Conservation (phyloP, 2,888 invertebrate genomes). For the Aporophyla nigra region DNA sequence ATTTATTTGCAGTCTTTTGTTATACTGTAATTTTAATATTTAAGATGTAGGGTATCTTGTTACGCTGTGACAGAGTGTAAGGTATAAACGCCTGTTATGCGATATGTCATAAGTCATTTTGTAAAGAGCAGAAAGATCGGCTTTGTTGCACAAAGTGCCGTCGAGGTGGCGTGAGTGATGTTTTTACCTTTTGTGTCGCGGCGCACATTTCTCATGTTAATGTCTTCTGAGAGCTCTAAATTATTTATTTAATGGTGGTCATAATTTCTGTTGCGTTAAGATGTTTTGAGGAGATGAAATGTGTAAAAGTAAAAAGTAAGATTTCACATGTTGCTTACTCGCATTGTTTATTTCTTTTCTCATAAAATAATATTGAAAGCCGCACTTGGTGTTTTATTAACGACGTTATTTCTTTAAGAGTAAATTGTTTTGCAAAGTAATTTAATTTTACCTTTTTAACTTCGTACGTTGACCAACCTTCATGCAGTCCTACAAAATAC, state of each 20-base stretch:
- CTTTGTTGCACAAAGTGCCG: conserved; percentile 77
- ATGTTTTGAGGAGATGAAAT: conserved; percentile 62
- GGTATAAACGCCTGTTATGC: conserved; percentile 66
- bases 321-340: conserved; percentile 26
- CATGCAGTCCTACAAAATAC: not conserved
- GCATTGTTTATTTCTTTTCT: conserved; percentile 14
- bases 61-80: conserved; percentile 63
- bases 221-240: conserved; percentile 74
- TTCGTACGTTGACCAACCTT: not conserved
- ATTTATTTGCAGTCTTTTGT: conserved; percentile 17
- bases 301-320: conserved; percentile 42
- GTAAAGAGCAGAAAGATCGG: conserved; percentile 73
- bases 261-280: conserved; percentile 66
- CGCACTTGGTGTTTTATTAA: conserved; percentile 11
- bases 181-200: conserved; percentile 71
- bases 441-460: not conserved
- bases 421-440: not conserved
- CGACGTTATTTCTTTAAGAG: not conserved
- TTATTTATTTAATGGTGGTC: conserved; percentile 73
- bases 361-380: not conserved
- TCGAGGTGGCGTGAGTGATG: conserved; percentile 77
- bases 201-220: conserved; percentile 73
- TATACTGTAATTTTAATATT: conserved; percentile 38
- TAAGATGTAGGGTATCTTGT: not conserved
- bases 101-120: conserved; percentile 72